phyloP scores from a whole-genome alignment of 2,888 invertebrate genomes.

The Lepidochitona cinerea region DNA sequence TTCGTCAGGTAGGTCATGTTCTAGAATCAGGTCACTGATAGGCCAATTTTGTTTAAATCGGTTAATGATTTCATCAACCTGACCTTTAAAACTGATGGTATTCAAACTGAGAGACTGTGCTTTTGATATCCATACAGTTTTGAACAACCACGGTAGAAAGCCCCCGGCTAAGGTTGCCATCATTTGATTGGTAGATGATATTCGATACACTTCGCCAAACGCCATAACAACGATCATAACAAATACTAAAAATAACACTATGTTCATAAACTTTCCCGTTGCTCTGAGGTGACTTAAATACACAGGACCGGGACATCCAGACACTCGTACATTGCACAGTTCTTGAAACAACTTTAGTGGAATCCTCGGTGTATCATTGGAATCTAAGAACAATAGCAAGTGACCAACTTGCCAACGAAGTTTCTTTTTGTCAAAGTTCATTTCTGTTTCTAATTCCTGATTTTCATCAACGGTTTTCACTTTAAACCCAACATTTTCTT shows the following conservation, averaged over 20 bases:
- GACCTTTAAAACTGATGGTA: slow-evolving; percentile 65
- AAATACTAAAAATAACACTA: slow-evolving; percentile 64
- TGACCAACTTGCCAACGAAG: slow-evolving; percentile 65
- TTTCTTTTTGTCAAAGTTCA: slow-evolving; percentile 50
- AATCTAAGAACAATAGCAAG: slow-evolving; percentile 65
- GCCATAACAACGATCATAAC: slow-evolving; percentile 66
- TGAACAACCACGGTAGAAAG: slow-evolving; percentile 64
- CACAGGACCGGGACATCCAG: slow-evolving; percentile 66
- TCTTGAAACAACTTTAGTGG: slow-evolving; percentile 62
- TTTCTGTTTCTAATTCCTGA: slow-evolving; percentile 46
- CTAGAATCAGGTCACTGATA: slow-evolving; percentile 57
- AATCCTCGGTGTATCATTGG: slow-evolving; percentile 63
- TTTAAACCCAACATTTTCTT: slow-evolving; percentile 65
- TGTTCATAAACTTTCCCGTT: slow-evolving; percentile 62
- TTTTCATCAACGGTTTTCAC: slow-evolving; percentile 55
- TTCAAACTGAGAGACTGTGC: slow-evolving; percentile 64
- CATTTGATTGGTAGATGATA: slow-evolving; percentile 66
- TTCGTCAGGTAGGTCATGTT: slow-evolving; percentile 27
- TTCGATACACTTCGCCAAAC: slow-evolving; percentile 60
- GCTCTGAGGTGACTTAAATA: slow-evolving; percentile 62
- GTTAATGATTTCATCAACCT: slow-evolving; percentile 62
- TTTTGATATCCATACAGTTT: slow-evolving; percentile 63
- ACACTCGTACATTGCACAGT: slow-evolving; percentile 60
- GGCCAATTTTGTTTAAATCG: slow-evolving; percentile 66
- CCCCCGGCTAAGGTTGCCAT: slow-evolving; percentile 64